These are phyloP conservation scores for Ctenicera cuprea DNA, from an alignment of 2,888 invertebrate genomes.

Conservation along the genomic window DNA sequence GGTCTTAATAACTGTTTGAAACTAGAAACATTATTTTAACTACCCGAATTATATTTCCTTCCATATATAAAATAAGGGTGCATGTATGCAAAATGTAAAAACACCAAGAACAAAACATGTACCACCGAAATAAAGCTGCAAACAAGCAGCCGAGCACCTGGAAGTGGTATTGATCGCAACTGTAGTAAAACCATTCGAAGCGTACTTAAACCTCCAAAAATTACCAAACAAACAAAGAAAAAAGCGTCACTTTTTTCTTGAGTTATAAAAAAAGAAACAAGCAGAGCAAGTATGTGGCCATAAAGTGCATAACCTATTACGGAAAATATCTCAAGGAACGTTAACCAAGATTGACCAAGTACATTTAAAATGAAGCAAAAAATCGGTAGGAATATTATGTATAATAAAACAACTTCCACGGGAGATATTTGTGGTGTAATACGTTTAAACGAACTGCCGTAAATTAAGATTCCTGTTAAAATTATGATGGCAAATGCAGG, in stretches of 20 bases:
- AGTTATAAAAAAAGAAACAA: constrained; percentile 70
- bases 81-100: constrained; percentile 74
- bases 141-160: constrained; percentile 72
- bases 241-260: constrained; percentile 65
- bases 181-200: constrained; percentile 72
- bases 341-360: constrained; percentile 66
- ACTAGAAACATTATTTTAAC: not conserved
- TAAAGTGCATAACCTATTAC: constrained; percentile 73
- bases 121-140: constrained; percentile 71
- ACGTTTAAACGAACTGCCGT: constrained; percentile 67
- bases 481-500: constrained; percentile 69
- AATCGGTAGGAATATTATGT: constrained; percentile 67
- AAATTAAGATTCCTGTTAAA: constrained; percentile 68
- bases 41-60: not conserved
- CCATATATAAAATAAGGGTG: constrained; percentile 71
- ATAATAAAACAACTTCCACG: constrained; percentile 65
- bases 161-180: constrained; percentile 71
- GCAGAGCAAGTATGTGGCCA: constrained; percentile 72
- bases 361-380: constrained; percentile 67
- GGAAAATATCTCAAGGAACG: constrained; percentile 69
- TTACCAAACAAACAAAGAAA: constrained; percentile 71
- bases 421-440: constrained; percentile 65
- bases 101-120: constrained; percentile 73
- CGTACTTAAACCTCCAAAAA: constrained; percentile 73
- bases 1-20: not conserved